Conservation (phyloP, 2,113 vertebrate species). For the Cephalopterus ornatus region DNA sequence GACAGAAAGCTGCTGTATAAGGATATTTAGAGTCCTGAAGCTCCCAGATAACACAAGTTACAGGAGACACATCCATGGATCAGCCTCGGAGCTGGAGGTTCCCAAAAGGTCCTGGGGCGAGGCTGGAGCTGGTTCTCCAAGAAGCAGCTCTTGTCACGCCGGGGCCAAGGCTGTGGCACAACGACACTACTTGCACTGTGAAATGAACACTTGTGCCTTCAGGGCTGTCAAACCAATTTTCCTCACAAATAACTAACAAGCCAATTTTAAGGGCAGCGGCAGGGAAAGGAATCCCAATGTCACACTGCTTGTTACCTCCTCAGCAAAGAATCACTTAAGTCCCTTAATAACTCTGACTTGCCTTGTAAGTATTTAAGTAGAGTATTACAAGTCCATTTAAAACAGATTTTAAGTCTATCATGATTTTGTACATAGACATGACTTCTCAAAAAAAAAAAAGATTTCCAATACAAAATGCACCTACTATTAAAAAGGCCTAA, state of each 20-base stretch:
- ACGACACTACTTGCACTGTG: background rate
- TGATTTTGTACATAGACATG: background rate
- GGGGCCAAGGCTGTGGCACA: background rate
- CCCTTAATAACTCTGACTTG: background rate
- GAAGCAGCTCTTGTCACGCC: background rate
- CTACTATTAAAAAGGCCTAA: background rate
- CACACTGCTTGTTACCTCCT: background rate
- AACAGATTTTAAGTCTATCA: background rate
- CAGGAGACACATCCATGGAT: background rate
- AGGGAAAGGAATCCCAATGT: background rate
- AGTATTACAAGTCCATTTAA: background rate
- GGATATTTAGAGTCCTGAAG: background rate
- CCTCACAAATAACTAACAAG: background rate
- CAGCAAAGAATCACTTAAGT: background rate
- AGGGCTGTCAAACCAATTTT: background rate
- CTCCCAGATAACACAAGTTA: background rate
- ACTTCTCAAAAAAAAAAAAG: background rate
- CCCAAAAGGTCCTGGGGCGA: accelerated
- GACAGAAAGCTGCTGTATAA: background rate
- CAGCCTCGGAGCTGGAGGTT: background rate
- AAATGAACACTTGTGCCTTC: background rate
- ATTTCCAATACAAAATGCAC: background rate
- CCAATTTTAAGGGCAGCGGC: background rate
- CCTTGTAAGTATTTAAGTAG: background rate
- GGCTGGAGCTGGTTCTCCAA: background rate